Evolutionary conservation across 2,888 invertebrate genomes (phyloP), one percentile per base, ranked within the genome.

Genomic region (Leptopilina myrica): DNA sequence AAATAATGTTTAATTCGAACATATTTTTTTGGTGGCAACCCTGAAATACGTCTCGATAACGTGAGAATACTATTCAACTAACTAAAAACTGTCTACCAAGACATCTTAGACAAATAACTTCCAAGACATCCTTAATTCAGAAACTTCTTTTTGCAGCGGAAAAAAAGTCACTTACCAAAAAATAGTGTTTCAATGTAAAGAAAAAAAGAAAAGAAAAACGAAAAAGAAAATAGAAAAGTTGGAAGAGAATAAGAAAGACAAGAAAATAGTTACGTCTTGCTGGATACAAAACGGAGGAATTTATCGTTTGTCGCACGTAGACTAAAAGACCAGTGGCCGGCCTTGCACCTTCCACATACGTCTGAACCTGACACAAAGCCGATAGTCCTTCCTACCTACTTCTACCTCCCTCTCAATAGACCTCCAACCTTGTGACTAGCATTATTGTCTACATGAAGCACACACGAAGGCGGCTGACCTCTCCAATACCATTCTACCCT

Each of bases 291-390:
- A 81, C 76, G 81, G 67, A 81, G 81, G 83, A 86, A 85, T 86
- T 86, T 85, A 86, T 86, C 84, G 85, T 85, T 84, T 82, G 84
- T 85, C 85, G 82, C 83, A 81, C 83, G 78, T 81, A 64, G 62
- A 80, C 81, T 76, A 79, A 82, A 82, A 83, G 85, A 80, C 82
- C 79, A 64, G 64, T 76, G 43, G 14, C 14, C 73, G 33, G 33
- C 14, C 33, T 69, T 69, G 67, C 46, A 69, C 67, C 67, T 53
- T 73, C 33, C 8, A 53, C 69, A 78, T 80, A 69, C 79, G 78
- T 77, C 86, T 87, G 84, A 79, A 76, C 78, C 81, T 86, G 86
- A 86, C 86, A 83, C 82, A 86, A 85, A 86, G 80, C 84, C 84
- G 81, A 87, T 84, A 85, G 79, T 67, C 64, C 53, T 73, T 76